Evolutionary conservation across 2,888 invertebrate species (phyloP), one percentile per base, ranked within the genome.

Genomic region (Drosophila picticornis): DNA sequence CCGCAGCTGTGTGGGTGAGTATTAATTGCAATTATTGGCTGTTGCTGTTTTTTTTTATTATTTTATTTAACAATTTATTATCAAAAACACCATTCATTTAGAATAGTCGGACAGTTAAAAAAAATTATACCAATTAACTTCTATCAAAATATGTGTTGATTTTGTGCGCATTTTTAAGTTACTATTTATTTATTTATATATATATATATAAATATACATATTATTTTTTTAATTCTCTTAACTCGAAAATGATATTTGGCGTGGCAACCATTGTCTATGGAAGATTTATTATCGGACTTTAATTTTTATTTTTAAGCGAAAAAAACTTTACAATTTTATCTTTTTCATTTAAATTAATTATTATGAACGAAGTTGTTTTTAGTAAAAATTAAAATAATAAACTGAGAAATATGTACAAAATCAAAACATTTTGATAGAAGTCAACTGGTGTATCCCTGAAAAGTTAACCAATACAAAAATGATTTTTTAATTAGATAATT

Each of bases 1-100:
- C 7, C 95, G 97, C 86, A 96, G 96, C 94, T 96, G 96, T 91
- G 96, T 96, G 73, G 96, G 96, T 96, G 87, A 94, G 96, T 93
- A 61, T 32, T 25, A 16, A 25, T 16, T 9, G 22, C 16, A 16
- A 46, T 22, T 46, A 4, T 22, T 43, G n/a, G 1, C 5, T 43
- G 43, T 11, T n/a, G n/a, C 22, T 43, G 11, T 13, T 43, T 22
- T 43, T 11, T 11, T 43, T 43, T 22, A 3, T 7, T 7, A 22
- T 1, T 13, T 22, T 13, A 46, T 22, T 46, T 22, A 22, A 22
- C 6, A 22, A 46, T 46, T 22, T 7, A 13, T 46, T 9, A 46
- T n/a, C 11, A 22, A 22, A 43, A 43, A 6, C 7, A 40, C n/a
- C 40, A 22, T 43, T 11, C 6, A 43, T n/a, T 6, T 43, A 11